Percentiles rank a stretch among this genome's conserved stretches.
These are phyloP conservation scores for Psittacula echo DNA, from an alignment of 2,797 vertebrate genomes.

Conservation along the genomic window DNA sequence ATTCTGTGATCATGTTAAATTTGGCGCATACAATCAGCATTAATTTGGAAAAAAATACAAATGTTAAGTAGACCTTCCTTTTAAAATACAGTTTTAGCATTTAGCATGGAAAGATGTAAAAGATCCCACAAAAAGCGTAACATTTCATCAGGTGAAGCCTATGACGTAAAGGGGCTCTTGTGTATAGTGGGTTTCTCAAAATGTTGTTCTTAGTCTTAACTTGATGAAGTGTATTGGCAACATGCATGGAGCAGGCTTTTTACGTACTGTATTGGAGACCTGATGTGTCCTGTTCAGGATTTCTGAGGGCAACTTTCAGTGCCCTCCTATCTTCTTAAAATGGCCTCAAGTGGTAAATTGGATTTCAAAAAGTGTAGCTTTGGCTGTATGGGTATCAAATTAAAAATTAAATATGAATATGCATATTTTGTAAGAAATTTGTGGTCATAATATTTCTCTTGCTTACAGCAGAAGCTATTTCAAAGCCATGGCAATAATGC, in stretches of 20 bases:
- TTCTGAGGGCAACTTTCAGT: not conserved
- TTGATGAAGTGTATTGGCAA: conserved; percentile 65
- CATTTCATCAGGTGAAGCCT: conserved; percentile 63
- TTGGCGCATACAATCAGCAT: not conserved
- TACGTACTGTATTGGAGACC: not conserved
- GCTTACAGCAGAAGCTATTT: not conserved
- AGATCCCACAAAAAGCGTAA: conserved; percentile 34
- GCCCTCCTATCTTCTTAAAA: conserved; percentile 22
- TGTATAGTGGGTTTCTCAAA: conserved; percentile 62
- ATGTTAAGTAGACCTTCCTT: not conserved
- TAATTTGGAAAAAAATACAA: conserved; percentile 35
- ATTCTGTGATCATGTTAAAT: conserved; percentile 18
- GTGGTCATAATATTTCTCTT: fast-evolving
- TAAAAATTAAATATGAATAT: not conserved
- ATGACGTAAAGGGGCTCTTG: conserved; percentile 47
- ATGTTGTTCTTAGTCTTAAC: conserved; percentile 59
- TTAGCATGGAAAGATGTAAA: conserved; percentile 50
- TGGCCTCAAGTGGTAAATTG: not conserved
- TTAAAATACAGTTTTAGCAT: not conserved
- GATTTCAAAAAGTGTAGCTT: not conserved
- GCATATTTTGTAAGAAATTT: not conserved
- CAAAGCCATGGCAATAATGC: not conserved
- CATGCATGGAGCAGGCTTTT: not conserved
- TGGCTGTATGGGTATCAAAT: not conserved
- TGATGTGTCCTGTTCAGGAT: not conserved